Base-by-base conservation (phyloP, 2,888 invertebrate species). In the Meteorus cinctellus region DNA sequence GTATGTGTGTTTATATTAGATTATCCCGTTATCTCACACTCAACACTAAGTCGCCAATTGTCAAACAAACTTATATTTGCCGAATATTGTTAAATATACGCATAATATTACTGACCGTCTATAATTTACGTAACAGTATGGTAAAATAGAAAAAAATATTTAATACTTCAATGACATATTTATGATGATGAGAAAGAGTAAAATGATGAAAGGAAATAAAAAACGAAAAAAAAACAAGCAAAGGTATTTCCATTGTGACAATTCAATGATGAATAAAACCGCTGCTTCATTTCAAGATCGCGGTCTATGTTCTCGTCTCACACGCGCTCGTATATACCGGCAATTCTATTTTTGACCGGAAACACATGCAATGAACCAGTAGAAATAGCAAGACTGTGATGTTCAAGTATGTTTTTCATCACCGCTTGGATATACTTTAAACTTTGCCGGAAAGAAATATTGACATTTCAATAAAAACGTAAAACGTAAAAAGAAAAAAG, bases 21-120 rank as follows among this genome's bases (percentile, higher is more conserved):
- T 68, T 71, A 65, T 48, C 51, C 70, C 70, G 69, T 71, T 75
- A 75, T 75, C 75, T 63, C 65, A 51, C 31, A 69, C 31, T 48
- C 36, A 36, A 36, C n/a, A 36, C 48, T 55, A 10, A 19, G 48
- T 48, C 51, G 16, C 36, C 34, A 41, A 36, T 51, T n/a, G 29
- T 48, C 55, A n/a, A 69, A 69, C 31, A 69, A 27, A 51, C n/a
- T 55, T 69, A n/a, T 55, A 55, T 69, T 69, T 55, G 55, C 48
- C 69, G 31, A 31, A 69, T 55, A 31, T 69, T 24, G 55, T n/a
- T 69, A 51, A 55, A 16, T 2, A 48, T 4, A 31, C 34, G 34
- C n/a, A 34, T 29, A 45, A 45, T 14, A 67, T 67, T 67, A 48
- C 67, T 27, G 24, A 27, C 31, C 5, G 69, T 34, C 29, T 63